Base-by-base conservation (phyloP, 2,797 vertebrate species). In the Amniataba percoides region DNA sequence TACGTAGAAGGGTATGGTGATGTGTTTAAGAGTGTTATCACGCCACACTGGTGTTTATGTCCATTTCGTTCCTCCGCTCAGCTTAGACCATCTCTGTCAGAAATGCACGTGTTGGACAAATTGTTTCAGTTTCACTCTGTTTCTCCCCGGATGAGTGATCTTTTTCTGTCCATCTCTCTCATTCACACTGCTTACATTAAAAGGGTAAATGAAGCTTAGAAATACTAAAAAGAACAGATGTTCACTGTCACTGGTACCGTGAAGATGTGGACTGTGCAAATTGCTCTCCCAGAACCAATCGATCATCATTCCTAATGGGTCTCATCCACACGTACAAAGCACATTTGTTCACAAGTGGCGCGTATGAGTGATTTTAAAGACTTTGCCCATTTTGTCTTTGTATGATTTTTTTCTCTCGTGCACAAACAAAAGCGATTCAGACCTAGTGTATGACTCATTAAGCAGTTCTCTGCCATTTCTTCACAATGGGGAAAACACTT, bases 61-160 rank as follows among this genome's bases (percentile, higher is more conserved):
- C 55, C 48, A 65, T 65, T 49, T 49, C 52, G 43, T 27, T 56
- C 45, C 27, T 49, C 27, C 19, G 9, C 10, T 63, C 23, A 57
- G 40, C 9, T 23, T 25, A 15, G 13, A 51, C 39, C 59, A 5
- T 52, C 23, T 25, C 34, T 27, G 27, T 39, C 53, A 56, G 59
- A 58, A 66, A 74, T 43, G 10, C 31, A 45, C 45, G 27, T 57
- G 78, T 78, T 51, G 27, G 25, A 42, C n/a, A 34, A n/a, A 75
- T 66, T 45, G 42, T 51, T 18, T 71, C 16, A 53, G 27, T 31
- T 31, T 31, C 27, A 31, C 27, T 31, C 5, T 25, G 43, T 69
- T 61, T 74, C 43, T 58, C 34, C 4, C 19, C 10, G 19, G 19
- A 36, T 10, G 43, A 25, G 21, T 42, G 25, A 46, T 34, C 16